Conservation (phyloP, 2,888 invertebrate genomes). For the Petrolisthes manimaculis region DNA sequence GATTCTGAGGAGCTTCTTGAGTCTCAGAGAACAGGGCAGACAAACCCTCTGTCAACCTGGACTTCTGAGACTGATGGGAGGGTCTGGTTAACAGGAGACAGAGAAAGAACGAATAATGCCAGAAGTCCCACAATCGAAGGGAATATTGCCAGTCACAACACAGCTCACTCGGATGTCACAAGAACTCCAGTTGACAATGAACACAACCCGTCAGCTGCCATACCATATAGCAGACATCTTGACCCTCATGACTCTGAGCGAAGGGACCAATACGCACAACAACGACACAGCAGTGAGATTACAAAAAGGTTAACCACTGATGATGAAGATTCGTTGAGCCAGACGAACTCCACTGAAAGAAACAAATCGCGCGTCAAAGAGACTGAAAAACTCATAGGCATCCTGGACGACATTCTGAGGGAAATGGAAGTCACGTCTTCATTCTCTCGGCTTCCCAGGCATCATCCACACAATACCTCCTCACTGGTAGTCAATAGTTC, state of each 20-base stretch:
- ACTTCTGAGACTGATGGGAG: neutral
- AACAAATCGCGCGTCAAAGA: slow-evolving; percentile 36
- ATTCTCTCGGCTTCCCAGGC: slow-evolving; percentile 9
- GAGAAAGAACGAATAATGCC: too few species aligned
- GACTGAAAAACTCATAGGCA: slow-evolving; percentile 40
- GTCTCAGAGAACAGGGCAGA: neutral
- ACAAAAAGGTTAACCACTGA: neutral
- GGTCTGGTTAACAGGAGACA: too few species aligned
- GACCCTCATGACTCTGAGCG: neutral
- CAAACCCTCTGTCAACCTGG: neutral
- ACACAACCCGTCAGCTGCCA: neutral
- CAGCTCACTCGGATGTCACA: neutral
- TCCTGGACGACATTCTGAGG: slow-evolving; percentile 48
- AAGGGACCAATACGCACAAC: neutral
- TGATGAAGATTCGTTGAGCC: neutral
- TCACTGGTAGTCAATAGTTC: neutral
- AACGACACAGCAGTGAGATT: neutral
- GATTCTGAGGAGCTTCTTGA: neutral
- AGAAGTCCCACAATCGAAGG: neutral
- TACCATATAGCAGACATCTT: neutral
- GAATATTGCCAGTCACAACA: neutral
- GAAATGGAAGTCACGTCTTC: slow-evolving; percentile 35
- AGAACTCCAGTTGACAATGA: neutral
- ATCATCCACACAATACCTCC: neutral
- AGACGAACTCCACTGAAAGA: slow-evolving; percentile 1